A percentile compares a stretch with the other conserved stretches of the same genome.
Conservation (phyloP, 1,140 invertebrate genomes). For the Charaxes varanes region DNA sequence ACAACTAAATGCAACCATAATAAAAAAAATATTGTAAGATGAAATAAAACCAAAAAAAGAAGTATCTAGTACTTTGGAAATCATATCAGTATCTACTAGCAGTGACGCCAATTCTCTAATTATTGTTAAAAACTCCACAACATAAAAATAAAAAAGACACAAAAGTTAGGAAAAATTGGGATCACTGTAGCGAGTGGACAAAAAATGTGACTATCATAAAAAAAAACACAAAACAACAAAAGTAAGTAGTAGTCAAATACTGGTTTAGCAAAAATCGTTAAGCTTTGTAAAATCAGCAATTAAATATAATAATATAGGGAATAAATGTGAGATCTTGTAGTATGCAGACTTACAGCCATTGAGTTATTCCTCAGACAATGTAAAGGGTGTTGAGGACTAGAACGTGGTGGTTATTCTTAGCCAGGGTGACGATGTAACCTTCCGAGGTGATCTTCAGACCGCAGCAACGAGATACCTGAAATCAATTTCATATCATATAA, state of each 20-base stretch:
- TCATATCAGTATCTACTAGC: constrained; percentile 51
- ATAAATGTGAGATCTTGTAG: constrained; percentile 73
- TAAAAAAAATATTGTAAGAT: constrained; percentile 45
- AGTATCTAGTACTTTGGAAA: constrained; percentile 71
- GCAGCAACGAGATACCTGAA: constrained; percentile 95
- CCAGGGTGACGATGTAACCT: constrained; percentile 96
- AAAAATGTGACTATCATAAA: constrained; percentile 65
- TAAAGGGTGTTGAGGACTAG: constrained; percentile 96
- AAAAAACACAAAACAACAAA: constrained; percentile 69
- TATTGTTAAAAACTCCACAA: constrained; percentile 32
- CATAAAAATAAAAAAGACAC: constrained; percentile 35
- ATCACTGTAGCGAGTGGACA: constrained; percentile 42
- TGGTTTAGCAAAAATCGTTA: constrained; percentile 73
- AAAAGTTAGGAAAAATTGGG: constrained; percentile 36
- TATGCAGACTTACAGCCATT: constrained; percentile 72
- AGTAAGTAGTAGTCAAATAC: constrained; percentile 62
- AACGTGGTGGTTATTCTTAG: constrained; percentile 99
- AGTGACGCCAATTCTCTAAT: constrained; percentile 43
- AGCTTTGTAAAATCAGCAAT: constrained; percentile 72
- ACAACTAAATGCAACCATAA: constrained; percentile 73
- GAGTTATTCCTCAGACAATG: constrained; percentile 82
- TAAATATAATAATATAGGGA: constrained; percentile 73
- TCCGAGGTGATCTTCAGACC: constrained; percentile 97
- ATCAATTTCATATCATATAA: constrained; percentile 7
- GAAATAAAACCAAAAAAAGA: constrained; percentile 56